Evolutionary conservation across 1,140 invertebrate species (phyloP), one percentile per base, ranked within the genome.

Genomic region (Adelges cooleyi): DNA sequence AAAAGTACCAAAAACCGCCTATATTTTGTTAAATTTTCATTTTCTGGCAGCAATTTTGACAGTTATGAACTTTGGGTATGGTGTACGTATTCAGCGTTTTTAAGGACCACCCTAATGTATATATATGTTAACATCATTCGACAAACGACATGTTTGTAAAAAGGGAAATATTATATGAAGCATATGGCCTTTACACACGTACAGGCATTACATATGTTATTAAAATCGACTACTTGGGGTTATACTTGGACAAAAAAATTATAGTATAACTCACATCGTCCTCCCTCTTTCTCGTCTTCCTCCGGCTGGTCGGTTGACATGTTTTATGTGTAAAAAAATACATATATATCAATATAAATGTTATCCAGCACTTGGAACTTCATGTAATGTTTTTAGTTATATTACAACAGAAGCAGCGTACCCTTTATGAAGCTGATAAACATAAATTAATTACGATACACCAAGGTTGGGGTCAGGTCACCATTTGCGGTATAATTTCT

Each of bases 391-490:
- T 59, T 59, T 46, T 17, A 40, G 15, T 25, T 54, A n/a, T n/a
- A n/a, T n/a, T n/a, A n/a, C n/a, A n/a, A n/a, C n/a, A n/a, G n/a
- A n/a, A n/a, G n/a, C 27, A 38, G 5, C 27, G 8, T 25, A 42
- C 22, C 36, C 40, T 46, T 6, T 33, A 5, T 33, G 11, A 6
- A 33, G 29, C 40, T 59, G 46, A 59, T 59, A 59, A 59, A 59
- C 54, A 59, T 59, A 59, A 59, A 59, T 59, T 59, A 59, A 59
- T 59, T 44, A 59, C 54, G 22, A n/a, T 13, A 46, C 42, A 44
- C 54, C 11, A 59, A 17, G 40, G 51, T 15, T 51, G 27, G 51
- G 11, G 38, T 33, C 27, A 59, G 54, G 54, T 59, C 54, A 59
- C 54, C 54, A 44, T 46, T 59, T 46, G 54, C 17, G 17, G 29